phyloP scores from a whole-genome alignment of 1,140 invertebrate genomes.

The Musca vetustissima region DNA sequence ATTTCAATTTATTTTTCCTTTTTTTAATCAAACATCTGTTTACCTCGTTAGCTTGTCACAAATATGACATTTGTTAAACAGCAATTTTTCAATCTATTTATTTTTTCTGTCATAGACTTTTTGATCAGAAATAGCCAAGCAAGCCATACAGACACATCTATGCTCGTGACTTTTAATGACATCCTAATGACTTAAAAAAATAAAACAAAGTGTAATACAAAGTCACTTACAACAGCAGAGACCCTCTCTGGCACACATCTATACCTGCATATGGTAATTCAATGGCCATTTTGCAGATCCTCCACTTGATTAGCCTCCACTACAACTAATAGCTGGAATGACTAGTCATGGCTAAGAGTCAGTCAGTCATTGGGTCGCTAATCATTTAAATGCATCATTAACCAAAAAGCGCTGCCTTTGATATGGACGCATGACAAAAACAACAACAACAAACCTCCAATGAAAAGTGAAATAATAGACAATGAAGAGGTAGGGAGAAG shows the following conservation, averaged over 20 bases:
- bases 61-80: conserved; percentile 15
- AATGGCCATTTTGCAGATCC: too few relatives aligned
- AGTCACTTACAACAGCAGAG: too few relatives aligned
- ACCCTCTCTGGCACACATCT: too few relatives aligned
- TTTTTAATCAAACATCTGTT: too few relatives aligned
- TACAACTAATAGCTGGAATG: too few relatives aligned
- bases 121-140: not conserved
- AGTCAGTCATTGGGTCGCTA: conserved; percentile 23
- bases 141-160: too few relatives aligned
- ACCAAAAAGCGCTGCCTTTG: not conserved
- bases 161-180: not conserved
- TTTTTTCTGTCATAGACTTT: too few relatives aligned
- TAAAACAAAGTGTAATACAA: not conserved
- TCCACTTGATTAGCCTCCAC: too few relatives aligned
- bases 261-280: too few relatives aligned
- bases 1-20: too few relatives aligned
- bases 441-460: not conserved
- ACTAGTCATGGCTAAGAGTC: conserved; percentile 20
- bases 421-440: not conserved
- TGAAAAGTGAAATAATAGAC: conserved; percentile 8
- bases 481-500: not conserved
- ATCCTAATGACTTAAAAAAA: conserved; percentile 19
- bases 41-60: conserved; percentile 14
- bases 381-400: conserved; percentile 24
- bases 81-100: not conserved